Evolutionary conservation across 2,797 vertebrate species (phyloP).

Genomic region (Moxostoma hubbsi): DNA sequence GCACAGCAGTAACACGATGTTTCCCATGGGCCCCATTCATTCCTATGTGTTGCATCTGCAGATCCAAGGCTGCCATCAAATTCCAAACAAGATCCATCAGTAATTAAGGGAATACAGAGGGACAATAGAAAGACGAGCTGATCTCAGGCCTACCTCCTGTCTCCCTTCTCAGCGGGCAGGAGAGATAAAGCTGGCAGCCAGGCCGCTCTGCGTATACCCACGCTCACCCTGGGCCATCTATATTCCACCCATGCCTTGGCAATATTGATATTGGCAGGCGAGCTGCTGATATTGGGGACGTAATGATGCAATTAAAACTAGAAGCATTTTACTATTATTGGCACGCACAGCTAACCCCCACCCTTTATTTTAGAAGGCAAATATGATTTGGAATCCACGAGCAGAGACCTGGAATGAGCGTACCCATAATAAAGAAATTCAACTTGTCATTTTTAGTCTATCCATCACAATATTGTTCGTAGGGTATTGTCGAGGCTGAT

Average conservation of each 20-base stretch:
- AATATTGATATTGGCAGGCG: constrained; percentile 87
- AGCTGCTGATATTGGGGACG: constrained; percentile 83
- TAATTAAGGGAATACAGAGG: constrained; percentile 82
- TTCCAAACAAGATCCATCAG: constrained; percentile 84
- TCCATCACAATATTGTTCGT: constrained; percentile 75
- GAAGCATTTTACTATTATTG: constrained; percentile 85
- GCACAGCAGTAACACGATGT: constrained; percentile 74
- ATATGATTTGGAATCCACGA: constrained; percentile 81
- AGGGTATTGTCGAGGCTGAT: constrained; percentile 53
- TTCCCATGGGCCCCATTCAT: constrained; percentile 80
- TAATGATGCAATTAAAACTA: constrained; percentile 88
- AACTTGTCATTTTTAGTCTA: constrained; percentile 75
- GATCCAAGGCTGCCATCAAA: constrained; percentile 78
- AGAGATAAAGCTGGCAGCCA: constrained; percentile 75
- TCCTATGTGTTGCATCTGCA: constrained; percentile 79
- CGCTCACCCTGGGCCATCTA: constrained; percentile 83
- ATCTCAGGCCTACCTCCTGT: constrained; percentile 76
- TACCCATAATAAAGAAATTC: constrained; percentile 79
- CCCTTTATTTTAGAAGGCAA: constrained; percentile 76
- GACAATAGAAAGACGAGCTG: constrained; percentile 84
- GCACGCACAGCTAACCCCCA: constrained; percentile 69
- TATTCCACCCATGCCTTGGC: constrained; percentile 83
- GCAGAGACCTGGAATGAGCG: constrained; percentile 75
- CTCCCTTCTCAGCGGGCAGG: constrained; percentile 77
- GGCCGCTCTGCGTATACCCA: constrained; percentile 75